phyloP scores from a whole-genome alignment of 1,140 invertebrate species.

The Drosophila kanapiae region DNA sequence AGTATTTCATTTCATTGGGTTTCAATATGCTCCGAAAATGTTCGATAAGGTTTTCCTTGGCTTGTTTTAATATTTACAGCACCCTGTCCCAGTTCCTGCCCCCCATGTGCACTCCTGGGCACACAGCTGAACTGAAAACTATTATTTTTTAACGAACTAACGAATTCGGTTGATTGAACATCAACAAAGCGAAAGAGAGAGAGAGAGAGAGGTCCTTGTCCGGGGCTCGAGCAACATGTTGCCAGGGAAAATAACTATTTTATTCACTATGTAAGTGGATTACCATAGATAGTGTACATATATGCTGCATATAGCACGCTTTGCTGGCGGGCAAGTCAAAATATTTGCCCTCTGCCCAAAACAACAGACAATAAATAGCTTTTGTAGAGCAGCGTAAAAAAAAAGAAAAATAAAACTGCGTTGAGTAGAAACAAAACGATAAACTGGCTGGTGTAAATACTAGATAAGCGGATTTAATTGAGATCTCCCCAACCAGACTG shows the following conservation, averaged over 20 bases:
- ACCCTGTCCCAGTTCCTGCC: neutral
- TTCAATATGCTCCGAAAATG: constrained; percentile 48
- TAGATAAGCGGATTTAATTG: constrained; percentile 61
- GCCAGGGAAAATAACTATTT: constrained; percentile 43
- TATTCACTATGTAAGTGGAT: constrained; percentile 71
- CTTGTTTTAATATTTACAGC: constrained; percentile 45
- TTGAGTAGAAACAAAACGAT: constrained; percentile 29
- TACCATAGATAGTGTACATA: constrained; percentile 34
- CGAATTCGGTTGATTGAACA: constrained; percentile 75
- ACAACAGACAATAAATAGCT: constrained; percentile 57
- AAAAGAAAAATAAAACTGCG: neutral
- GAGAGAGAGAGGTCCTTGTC: constrained; percentile 30
- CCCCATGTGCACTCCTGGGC: neutral
- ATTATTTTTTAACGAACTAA: constrained; percentile 81
- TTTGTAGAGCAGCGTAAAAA: constrained; percentile 29
- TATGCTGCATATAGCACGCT: constrained; percentile 12
- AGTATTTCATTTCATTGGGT: constrained; percentile 60
- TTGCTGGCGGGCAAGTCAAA: constrained; percentile 35
- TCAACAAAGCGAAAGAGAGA: constrained; percentile 66
- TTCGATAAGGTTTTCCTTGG: neutral
- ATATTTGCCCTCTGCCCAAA: constrained; percentile 52
- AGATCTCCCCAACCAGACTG: constrained; percentile 30
- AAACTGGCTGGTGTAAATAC: constrained; percentile 49
- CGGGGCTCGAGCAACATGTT: constrained; percentile 43
- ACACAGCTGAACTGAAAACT: constrained; percentile 46